phyloP scores from a whole-genome alignment of 2,888 invertebrate genomes.

The Sycophila texana region DNA sequence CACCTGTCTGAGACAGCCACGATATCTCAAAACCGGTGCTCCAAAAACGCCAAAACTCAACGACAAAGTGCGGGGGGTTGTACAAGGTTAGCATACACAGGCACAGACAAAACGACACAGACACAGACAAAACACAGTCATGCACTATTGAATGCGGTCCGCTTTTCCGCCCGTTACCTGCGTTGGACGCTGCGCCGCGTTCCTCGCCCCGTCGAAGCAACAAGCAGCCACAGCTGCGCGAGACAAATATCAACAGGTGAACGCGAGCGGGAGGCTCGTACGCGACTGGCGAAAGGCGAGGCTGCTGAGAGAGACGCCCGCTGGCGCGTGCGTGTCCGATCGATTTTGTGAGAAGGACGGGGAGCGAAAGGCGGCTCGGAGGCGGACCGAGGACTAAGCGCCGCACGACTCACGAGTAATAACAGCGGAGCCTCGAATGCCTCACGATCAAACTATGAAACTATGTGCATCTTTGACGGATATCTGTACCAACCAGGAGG shows the following conservation, averaged over 20 bases:
- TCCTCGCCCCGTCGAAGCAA: slow-evolving; percentile 18
- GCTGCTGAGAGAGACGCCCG: not conserved
- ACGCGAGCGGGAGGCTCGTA: not conserved
- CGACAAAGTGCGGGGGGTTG: too few species aligned
- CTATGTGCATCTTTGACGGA: not conserved
- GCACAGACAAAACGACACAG: not conserved
- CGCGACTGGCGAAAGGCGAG: slow-evolving; percentile 19
- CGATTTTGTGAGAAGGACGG: slow-evolving; percentile 25
- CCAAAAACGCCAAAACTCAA: too few species aligned
- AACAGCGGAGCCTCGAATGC: not conserved
- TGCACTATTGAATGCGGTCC: not conserved
- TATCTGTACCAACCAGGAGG: slow-evolving; percentile 22
- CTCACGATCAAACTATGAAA: not conserved
- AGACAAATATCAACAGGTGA: slow-evolving; percentile 41
- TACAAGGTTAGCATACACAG: not conserved
- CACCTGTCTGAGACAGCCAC: too few species aligned
- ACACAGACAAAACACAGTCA: not conserved
- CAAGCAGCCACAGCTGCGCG: slow-evolving; percentile 25
- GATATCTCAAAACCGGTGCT: not conserved
- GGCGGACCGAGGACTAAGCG: not conserved
- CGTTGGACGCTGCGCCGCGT: slow-evolving; percentile 3
- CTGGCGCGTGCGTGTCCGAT: slow-evolving; percentile 6
- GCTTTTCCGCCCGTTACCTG: slow-evolving; percentile 22
- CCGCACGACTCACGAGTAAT: not conserved
- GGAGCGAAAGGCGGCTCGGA: not conserved